These are phyloP conservation scores for Drosophila ananassae DNA, from an alignment of 1,140 invertebrate genomes.

Conservation along the genomic window DNA sequence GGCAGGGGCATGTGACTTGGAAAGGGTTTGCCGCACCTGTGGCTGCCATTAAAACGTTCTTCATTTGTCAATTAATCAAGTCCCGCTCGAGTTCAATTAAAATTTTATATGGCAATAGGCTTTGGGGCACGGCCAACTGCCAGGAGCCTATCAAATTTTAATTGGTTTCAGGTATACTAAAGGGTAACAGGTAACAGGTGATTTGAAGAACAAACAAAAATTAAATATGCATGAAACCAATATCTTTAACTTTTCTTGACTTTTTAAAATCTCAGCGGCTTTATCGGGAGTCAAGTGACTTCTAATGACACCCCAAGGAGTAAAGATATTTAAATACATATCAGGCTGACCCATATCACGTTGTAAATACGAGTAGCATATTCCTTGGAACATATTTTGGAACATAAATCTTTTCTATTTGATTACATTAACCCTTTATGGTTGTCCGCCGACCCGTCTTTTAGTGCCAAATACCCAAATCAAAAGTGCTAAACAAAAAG, in stretches of 20 bases:
- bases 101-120: conserved; percentile 25
- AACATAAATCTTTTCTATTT: conserved; percentile 58
- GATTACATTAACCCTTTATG: conserved; percentile 51
- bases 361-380: conserved; percentile 26
- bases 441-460: conserved; percentile 9
- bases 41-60: conserved; percentile 47
- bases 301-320: conserved; percentile 20
- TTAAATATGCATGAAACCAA: conserved; percentile 7
- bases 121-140: conserved; percentile 9
- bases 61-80: conserved; percentile 59
- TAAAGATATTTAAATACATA: conserved; percentile 35
- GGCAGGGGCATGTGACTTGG: neutral
- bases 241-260: neutral
- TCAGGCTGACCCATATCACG: conserved; percentile 41
- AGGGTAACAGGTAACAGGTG: conserved; percentile 13
- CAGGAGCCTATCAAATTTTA: conserved; percentile 43
- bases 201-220: conserved; percentile 7
- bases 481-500: conserved; percentile 53
- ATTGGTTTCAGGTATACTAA: conserved; percentile 34
- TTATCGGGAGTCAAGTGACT: conserved; percentile 19
- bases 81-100: conserved; percentile 41
- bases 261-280: neutral
- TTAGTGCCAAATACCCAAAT: conserved; percentile 56
- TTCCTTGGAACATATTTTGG: conserved; percentile 25
- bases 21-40: conserved; percentile 34